Conservation (phyloP, 64 coral and sea anemone genomes). For the Orbicella faveolata region DNA sequence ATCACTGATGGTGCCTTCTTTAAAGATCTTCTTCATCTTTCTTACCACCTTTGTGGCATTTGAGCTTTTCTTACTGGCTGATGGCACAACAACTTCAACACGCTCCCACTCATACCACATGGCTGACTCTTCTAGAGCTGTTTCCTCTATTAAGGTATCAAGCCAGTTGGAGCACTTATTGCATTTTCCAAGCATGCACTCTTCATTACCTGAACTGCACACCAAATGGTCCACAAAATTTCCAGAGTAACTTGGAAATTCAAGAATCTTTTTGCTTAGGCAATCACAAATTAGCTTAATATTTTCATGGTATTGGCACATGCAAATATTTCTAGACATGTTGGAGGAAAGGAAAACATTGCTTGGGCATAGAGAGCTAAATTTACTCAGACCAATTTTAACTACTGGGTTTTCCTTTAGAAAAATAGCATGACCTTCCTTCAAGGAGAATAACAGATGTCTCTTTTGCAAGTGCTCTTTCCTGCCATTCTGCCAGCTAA, state of each 20-base stretch:
- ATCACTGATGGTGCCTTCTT: too few species aligned
- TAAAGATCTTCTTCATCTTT: neutral
- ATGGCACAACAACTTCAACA: constrained; percentile 9
- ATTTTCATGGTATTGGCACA: constrained; percentile 71
- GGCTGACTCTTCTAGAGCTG: neutral
- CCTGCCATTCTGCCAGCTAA: constrained; percentile 56
- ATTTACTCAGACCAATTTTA: too few species aligned
- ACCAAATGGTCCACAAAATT: too few species aligned
- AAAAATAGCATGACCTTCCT: constrained; percentile 48
- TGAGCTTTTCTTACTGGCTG: neutral
- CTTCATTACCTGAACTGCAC: too few species aligned
- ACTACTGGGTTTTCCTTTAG: constrained; percentile 55
- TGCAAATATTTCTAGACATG: constrained; percentile 60
- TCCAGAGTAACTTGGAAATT: too few species aligned
- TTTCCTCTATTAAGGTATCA: too few species aligned
- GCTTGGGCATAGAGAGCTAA: constrained; percentile 48
- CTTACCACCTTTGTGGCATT: constrained; percentile 37
- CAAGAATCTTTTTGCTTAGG: too few species aligned
- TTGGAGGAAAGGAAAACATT: constrained; percentile 52
- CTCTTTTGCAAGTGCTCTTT: constrained; percentile 62
- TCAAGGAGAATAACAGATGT: constrained; percentile 54
- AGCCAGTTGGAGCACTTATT: too few species aligned
- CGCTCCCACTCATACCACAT: constrained; percentile 64
- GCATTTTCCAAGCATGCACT: too few species aligned
- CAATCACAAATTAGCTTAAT: neutral